Percentiles rank a stretch among this genome's conserved stretches.
Evolutionary conservation across 2,113 vertebrate species (phyloP).

Genomic region (Gracilinanus agilis): DNA sequence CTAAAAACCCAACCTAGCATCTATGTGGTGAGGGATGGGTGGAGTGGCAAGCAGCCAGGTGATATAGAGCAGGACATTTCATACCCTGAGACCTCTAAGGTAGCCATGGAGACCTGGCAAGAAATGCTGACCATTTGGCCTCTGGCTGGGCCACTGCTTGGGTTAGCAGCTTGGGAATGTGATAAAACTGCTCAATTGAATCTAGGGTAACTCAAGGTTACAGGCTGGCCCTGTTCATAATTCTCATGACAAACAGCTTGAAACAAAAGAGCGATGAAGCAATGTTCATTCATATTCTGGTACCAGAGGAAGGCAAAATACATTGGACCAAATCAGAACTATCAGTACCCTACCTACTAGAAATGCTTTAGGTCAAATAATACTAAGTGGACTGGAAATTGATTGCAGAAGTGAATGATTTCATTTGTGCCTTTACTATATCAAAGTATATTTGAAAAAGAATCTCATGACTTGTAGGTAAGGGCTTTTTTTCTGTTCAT

Average conservation of each 20-base stretch:
- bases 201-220: background rate
- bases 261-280: background rate
- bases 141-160: background rate
- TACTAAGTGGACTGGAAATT: background rate
- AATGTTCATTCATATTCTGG: background rate
- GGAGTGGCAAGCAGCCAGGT: background rate
- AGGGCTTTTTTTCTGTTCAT: background rate
- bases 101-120: background rate
- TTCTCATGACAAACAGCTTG: background rate
- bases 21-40: background rate
- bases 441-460: background rate
- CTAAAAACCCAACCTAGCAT: background rate
- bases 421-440: background rate
- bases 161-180: background rate
- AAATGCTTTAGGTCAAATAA: background rate
- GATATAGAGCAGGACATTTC: background rate
- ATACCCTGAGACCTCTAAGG: background rate
- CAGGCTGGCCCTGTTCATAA: background rate
- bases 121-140: background rate
- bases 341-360: background rate
- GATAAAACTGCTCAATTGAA: background rate
- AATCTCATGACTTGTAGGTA: background rate
- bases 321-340: background rate
- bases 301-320: background rate
- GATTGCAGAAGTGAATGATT: background rate